Conservation (phyloP, 1,140 invertebrate genomes). For the Antheraea mylitta region DNA sequence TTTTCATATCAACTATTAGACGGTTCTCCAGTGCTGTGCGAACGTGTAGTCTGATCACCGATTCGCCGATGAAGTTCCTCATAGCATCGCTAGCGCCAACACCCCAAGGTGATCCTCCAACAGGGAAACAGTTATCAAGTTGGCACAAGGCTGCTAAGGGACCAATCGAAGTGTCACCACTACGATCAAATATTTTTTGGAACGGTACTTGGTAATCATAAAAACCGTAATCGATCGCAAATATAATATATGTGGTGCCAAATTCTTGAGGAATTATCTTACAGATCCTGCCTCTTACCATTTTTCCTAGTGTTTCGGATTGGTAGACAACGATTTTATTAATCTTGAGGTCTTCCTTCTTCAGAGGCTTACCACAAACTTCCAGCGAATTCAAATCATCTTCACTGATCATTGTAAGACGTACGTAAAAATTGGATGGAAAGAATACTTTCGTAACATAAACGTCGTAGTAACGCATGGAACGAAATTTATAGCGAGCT, state of each 20-base stretch:
- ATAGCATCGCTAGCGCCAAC: neutral
- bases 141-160: neutral
- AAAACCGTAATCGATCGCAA: neutral
- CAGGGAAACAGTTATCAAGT: neutral
- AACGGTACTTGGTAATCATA: neutral
- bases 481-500: neutral
- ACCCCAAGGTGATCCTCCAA: neutral
- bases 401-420: neutral
- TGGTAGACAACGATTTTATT: conserved; percentile 1
- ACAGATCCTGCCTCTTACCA: neutral
- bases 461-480: neutral
- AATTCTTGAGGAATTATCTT: neutral
- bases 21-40: neutral
- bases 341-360: neutral
- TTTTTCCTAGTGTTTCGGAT: neutral
- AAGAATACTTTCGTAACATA: neutral
- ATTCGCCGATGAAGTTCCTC: neutral
- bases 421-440: neutral
- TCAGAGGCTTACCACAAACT: neutral
- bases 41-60: neutral
- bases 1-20: neutral
- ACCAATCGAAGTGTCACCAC: neutral
- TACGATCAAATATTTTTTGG: neutral
- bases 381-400: neutral
- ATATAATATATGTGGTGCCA: neutral